Evolutionary conservation across 2,113 vertebrate species (phyloP), one percentile per base, ranked within the genome.

Genomic region (Jacana jacana): DNA sequence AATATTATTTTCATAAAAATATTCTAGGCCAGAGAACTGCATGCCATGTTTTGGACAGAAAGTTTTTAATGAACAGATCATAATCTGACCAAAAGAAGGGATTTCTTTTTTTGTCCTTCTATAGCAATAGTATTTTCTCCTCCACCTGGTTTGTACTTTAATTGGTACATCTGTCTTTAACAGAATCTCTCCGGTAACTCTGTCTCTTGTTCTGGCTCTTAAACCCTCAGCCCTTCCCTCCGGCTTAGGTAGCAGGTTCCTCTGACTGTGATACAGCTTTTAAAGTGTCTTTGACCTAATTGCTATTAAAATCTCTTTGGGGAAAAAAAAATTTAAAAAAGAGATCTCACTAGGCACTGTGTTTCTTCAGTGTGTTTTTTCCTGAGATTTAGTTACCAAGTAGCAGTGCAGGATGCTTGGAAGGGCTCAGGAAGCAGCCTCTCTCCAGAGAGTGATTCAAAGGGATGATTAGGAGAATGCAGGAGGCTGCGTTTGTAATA

Each of bases 351-450:
- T 6, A 14, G 28, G 28, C 2, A 3, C 57, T n/a, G 51, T 49
- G 24, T 33, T 63, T 46, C 52, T 89, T 57, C 66, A 82, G 37
- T 1, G 1, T 40, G 42, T 7, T 60, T 54, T 66, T 88, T 87
- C 57, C 77, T 60, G 81, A n/a, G 58, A 66, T 85, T 86, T 86
- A 58, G 75, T 55, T 55, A 73, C 37, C 42, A 61, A 64, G 78
- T 30, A 22, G 65, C 3, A 8, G 23, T 49, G 46, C 35, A 87
- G 66, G 61, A 17, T 65, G 44, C 78, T 72, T 87, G 70, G 83
- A 95, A 80, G 24, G 58, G 44, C 81, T 91, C 91, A 83, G 93
- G 91, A 92, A 90, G 76, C 68, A 77, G 37, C 66, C 20, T 49
- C 66, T 91, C 17, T 91, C 42, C 81, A 54, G 58, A 71, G 57